These are phyloP conservation scores for Melipona bicolor DNA, from an alignment of 2,888 invertebrate genomes.

Conservation along the genomic window DNA sequence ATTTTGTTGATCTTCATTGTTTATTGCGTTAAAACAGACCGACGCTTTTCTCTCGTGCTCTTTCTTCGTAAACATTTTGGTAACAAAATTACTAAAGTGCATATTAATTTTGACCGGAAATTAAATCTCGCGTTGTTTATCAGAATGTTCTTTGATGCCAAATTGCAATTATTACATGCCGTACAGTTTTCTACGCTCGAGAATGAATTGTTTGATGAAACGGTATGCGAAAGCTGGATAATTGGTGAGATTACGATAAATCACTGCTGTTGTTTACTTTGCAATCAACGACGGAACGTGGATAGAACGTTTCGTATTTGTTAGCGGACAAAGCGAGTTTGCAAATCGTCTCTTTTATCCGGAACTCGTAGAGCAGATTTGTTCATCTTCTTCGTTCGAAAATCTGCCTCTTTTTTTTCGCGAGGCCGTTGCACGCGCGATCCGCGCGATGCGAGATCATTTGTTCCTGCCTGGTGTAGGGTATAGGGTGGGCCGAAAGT, in stretches of 20 bases:
- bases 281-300: conserved; percentile 24
- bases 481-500: neutral
- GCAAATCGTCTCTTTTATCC: conserved; percentile 72
- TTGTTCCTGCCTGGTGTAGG: conserved; percentile 54
- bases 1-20: neutral
- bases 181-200: no score
- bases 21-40: no score
- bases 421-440: conserved; percentile 58
- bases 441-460: conserved; percentile 67
- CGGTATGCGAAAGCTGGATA: conserved; percentile 14
- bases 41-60: no score
- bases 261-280: conserved; percentile 58
- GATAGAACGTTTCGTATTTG: conserved; percentile 40
- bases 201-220: no score
- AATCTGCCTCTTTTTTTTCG: conserved; percentile 38
- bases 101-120: no score
- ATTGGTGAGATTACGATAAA: conserved; percentile 56
- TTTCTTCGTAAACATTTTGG: no score
- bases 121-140: no score
- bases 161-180: no score
- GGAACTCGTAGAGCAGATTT: conserved; percentile 67
- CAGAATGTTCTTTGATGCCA: no score
- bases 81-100: no score
- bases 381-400: conserved; percentile 60
- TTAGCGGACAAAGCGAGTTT: conserved; percentile 59